A percentile compares a stretch with the other conserved stretches of the same genome.
These are phyloP conservation scores for Arctocebus calabarensis DNA, from an alignment of 2,797 vertebrate species.

Conservation along the genomic window DNA sequence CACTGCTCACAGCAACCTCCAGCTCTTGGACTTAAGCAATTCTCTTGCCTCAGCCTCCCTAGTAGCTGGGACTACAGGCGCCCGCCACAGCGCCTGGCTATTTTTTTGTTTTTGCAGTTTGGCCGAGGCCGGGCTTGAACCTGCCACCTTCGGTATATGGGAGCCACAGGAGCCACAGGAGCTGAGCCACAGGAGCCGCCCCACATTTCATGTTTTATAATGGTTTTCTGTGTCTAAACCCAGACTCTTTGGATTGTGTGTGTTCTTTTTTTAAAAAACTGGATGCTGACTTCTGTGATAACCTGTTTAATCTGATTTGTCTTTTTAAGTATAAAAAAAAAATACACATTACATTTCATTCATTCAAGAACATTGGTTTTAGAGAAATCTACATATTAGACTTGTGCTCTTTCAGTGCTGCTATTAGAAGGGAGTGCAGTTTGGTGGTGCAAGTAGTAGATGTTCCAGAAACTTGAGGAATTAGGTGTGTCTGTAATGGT, in stretches of 20 bases:
- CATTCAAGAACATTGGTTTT: constrained; percentile 21
- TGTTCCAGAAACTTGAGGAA: not conserved
- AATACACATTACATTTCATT: not conserved
- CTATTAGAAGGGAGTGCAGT: not conserved
- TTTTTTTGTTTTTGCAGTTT: no score
- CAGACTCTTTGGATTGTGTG: not conserved
- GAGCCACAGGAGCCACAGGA: no score
- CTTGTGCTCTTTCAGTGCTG: not conserved
- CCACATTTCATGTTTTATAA: not conserved
- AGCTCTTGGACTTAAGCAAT: no score
- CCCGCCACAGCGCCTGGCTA: no score
- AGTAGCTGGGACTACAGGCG: no score
- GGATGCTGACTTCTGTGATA: not conserved
- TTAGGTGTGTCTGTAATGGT: not conserved
- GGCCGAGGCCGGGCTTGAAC: no score
- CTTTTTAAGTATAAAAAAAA: constrained; percentile 6
- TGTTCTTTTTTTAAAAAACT: not conserved
- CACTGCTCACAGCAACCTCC: no score
- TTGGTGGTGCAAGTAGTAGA: no score
- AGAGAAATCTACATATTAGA: not conserved
- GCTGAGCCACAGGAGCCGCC: no score
- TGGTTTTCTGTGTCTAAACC: not conserved
- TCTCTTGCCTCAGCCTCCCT: no score
- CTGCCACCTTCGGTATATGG: no score
- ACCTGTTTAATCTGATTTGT: not conserved